A percentile compares a stretch with the other conserved stretches of the same genome.
Evolutionary conservation across 2,888 invertebrate genomes (phyloP).

Genomic region (Agriopis aurantiaria): DNA sequence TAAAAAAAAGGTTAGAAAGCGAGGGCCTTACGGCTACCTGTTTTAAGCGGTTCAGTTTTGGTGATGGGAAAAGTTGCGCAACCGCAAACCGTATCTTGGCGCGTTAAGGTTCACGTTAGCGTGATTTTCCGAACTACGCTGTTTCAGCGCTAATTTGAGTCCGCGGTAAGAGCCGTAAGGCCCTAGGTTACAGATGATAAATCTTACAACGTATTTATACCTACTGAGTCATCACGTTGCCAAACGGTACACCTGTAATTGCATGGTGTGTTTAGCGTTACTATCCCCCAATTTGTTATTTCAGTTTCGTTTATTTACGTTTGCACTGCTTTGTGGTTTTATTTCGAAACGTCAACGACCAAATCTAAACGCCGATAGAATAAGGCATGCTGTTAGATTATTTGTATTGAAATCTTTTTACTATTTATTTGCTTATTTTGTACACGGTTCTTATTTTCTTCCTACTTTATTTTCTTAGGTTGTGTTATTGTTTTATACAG

Average conservation of each 20-base stretch:
- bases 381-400: slow-evolving; percentile 21
- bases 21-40: no score
- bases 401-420: not conserved
- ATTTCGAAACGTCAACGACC: slow-evolving; percentile 64
- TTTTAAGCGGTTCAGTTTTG: no score
- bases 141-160: no score
- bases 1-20: no score
- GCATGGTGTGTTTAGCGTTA: slow-evolving; percentile 26
- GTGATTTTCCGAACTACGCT: no score
- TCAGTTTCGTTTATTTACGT: slow-evolving; percentile 28
- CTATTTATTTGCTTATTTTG: not conserved
- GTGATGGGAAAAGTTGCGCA: no score
- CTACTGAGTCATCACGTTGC: not conserved
- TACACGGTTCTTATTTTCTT: not conserved
- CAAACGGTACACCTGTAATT: slow-evolving; percentile 10
- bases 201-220: no score
- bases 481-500: no score
- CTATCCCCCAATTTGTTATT: slow-evolving; percentile 14
- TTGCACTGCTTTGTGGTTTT: slow-evolving; percentile 40
- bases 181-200: no score
- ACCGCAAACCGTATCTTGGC: no score
- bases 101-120: no score
- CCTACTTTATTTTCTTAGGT: not conserved
- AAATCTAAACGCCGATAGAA: slow-evolving; percentile 62
- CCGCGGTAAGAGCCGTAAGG: no score